Conservation (phyloP, 2,888 invertebrate genomes). For the Mythimna loreyi region DNA sequence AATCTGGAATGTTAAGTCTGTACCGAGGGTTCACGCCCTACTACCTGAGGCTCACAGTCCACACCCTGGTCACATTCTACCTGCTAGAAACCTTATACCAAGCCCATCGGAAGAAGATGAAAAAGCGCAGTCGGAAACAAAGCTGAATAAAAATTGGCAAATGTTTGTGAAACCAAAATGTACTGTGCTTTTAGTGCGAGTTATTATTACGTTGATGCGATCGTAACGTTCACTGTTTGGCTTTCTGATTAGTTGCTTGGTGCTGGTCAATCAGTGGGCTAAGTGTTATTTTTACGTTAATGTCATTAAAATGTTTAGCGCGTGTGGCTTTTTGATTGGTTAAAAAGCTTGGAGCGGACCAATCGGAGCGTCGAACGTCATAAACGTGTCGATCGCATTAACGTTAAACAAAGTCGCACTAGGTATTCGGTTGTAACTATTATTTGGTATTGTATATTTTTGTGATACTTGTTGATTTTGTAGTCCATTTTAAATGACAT, state of each 20-base stretch:
- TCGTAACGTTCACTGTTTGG: too few species aligned
- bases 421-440: neutral
- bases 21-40: slow-evolving; percentile 99
- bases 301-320: too few species aligned
- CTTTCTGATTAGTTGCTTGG: too few species aligned
- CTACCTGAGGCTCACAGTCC: slow-evolving; percentile 97
- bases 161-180: slow-evolving; percentile 12
- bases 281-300: too few species aligned
- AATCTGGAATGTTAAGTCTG: slow-evolving; percentile 96
- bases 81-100: slow-evolving; percentile 93
- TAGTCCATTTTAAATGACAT: slow-evolving; percentile 11
- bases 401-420: too few species aligned
- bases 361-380: too few species aligned
- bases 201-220: too few species aligned
- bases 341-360: too few species aligned
- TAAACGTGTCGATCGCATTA: too few species aligned
- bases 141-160: neutral
- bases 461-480: slow-evolving; percentile 3
- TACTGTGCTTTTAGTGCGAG: neutral
- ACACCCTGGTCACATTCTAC: slow-evolving; percentile 98
- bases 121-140: neutral
- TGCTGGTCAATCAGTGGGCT: too few species aligned
- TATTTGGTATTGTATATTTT: slow-evolving; percentile 7
- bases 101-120: slow-evolving; percentile 77
- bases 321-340: too few species aligned